Conservation (phyloP, 2,113 vertebrate genomes). For the Dunckerocampus dactyliophorus region DNA sequence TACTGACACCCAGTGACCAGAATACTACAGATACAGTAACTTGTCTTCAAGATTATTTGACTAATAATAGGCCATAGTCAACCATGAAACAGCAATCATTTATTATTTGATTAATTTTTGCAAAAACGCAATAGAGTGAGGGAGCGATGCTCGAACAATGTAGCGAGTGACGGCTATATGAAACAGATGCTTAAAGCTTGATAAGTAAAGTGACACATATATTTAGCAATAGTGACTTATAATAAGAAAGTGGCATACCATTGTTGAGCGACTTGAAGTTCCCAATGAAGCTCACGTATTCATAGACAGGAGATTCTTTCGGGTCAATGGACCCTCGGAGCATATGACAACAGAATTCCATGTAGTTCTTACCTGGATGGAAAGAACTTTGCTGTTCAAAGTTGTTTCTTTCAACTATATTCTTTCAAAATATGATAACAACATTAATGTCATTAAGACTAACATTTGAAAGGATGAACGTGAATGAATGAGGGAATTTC, state of each 20-base stretch:
- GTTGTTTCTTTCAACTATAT: background rate
- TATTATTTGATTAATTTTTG: too few relatives aligned
- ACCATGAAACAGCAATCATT: background rate
- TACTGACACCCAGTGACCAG: too few relatives aligned
- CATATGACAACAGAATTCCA: conserved; percentile 99
- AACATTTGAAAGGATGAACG: background rate
- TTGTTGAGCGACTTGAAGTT: conserved; percentile 97
- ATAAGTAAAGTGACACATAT: too few relatives aligned
- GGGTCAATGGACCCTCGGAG: conserved; percentile 94
- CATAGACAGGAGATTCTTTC: conserved; percentile 91
- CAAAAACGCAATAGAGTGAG: too few relatives aligned
- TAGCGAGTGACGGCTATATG: too few relatives aligned
- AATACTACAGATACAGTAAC: too few relatives aligned
- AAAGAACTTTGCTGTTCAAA: background rate
- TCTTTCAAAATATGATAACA: background rate
- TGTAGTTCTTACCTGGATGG: conserved; percentile 89
- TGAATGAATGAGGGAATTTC: too few relatives aligned
- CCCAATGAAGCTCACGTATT: conserved; percentile 97
- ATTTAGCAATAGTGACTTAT: background rate
- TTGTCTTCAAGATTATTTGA: too few relatives aligned
- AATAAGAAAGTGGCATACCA: conserved; percentile 63
- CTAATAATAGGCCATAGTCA: too few relatives aligned
- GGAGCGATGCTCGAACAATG: too few relatives aligned
- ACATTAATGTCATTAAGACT: background rate
- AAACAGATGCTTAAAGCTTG: background rate